Percentiles rank a stretch among this genome's conserved stretches.
Evolutionary conservation across 2,888 invertebrate species (phyloP).

Genomic region (Diabrotica balteata): DNA sequence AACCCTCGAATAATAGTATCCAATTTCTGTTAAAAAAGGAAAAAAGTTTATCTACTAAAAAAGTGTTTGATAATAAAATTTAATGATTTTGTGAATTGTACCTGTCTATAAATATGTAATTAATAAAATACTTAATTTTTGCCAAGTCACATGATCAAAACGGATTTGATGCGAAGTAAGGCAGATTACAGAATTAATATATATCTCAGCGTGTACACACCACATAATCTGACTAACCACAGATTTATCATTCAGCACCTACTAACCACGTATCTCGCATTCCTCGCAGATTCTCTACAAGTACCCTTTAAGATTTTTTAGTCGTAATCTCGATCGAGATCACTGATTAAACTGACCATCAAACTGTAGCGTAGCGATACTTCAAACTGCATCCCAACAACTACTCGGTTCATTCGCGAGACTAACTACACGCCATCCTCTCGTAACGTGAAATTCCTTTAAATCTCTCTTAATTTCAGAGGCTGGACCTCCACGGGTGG

Average conservation of each 20-base stretch:
- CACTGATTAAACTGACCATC: slow-evolving; percentile 15
- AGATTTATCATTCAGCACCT: background rate
- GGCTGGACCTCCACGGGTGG: slow-evolving; percentile 26
- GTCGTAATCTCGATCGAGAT: slow-evolving; percentile 11
- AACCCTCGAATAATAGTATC: too few species aligned
- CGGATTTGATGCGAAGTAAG: too few species aligned
- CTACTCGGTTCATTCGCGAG: slow-evolving; percentile 12
- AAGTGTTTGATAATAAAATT: too few species aligned
- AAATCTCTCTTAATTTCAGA: slow-evolving; percentile 25
- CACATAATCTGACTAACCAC: too few species aligned
- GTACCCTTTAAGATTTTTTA: slow-evolving; percentile 10
- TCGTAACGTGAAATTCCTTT: slow-evolving; percentile 24
- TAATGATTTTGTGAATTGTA: too few species aligned
- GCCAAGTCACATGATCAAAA: too few species aligned
- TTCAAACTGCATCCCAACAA: slow-evolving; percentile 1
- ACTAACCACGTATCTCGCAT: background rate
- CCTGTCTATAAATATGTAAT: too few species aligned
- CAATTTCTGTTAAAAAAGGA: too few species aligned
- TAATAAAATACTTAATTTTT: too few species aligned
- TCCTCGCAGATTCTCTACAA: background rate
- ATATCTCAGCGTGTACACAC: too few species aligned
- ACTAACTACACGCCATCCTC: slow-evolving; percentile 7
- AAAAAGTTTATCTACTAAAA: too few species aligned
- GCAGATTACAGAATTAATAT: too few species aligned
- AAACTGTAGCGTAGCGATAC: slow-evolving; percentile 5